Conservation (phyloP, 2,797 vertebrate genomes). For the Garrulus glandarius region DNA sequence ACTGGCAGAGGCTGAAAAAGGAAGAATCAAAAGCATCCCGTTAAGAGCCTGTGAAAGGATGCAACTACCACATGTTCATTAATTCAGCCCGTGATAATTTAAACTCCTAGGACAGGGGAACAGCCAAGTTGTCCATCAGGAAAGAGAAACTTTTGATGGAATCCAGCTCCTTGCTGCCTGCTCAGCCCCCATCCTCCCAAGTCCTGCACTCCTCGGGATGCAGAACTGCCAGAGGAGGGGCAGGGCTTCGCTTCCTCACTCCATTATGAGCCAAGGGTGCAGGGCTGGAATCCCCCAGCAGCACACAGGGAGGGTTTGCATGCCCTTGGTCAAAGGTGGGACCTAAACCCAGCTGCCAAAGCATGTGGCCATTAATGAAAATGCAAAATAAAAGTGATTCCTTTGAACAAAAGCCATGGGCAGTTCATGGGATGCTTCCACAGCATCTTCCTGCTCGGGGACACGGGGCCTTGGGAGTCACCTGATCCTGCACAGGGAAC, state of each 20-base stretch:
- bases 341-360: neutral
- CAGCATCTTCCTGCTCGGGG: neutral
- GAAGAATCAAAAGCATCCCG: neutral
- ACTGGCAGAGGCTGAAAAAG: neutral
- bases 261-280: rapidly evolving
- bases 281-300: neutral
- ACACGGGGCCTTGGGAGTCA: rapidly evolving
- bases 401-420: neutral
- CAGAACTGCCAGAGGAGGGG: neutral
- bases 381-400: neutral
- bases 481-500: neutral
- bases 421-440: too few species aligned
- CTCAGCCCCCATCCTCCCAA: neutral
- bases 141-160: neutral
- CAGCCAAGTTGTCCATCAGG: neutral
- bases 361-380: neutral
- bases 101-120: neutral
- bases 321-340: neutral
- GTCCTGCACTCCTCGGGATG: rapidly evolving
- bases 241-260: rapidly evolving
- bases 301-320: neutral
- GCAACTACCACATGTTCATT: neutral
- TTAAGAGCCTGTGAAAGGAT: neutral
- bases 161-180: neutral
- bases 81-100: neutral